Evolutionary conservation across 2,888 invertebrate species (phyloP).

Genomic region (Mythimna pallens): DNA sequence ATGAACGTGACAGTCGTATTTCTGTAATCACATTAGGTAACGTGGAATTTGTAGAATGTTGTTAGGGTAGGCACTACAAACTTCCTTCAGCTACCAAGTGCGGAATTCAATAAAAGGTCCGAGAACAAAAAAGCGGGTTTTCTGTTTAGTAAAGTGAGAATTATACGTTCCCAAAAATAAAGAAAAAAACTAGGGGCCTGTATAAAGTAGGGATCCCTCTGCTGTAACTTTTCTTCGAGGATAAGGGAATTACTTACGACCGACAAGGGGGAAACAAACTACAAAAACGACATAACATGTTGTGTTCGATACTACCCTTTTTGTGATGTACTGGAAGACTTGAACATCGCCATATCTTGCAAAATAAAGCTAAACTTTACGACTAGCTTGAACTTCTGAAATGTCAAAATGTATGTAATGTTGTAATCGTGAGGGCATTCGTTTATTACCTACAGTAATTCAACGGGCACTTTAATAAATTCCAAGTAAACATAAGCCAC

Average conservation of each 20-base stretch:
- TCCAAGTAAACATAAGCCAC: constrained; percentile 19
- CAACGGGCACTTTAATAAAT: constrained; percentile 37
- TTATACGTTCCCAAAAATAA: constrained; percentile 83
- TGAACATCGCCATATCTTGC: constrained; percentile 41
- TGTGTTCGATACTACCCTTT: constrained; percentile 76
- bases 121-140: constrained; percentile 77
- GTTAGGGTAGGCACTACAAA: constrained; percentile 79
- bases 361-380: constrained; percentile 40
- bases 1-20: constrained; percentile 68
- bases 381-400: constrained; percentile 32
- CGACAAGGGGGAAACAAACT: constrained; percentile 84
- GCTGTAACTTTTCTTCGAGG: constrained; percentile 82
- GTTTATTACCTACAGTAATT: constrained; percentile 25
- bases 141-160: constrained; percentile 84
- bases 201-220: constrained; percentile 80
- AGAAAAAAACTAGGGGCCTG: constrained; percentile 77
- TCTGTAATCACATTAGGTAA: constrained; percentile 77
- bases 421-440: constrained; percentile 11
- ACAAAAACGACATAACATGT: constrained; percentile 82
- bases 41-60: constrained; percentile 79
- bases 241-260: constrained; percentile 85
- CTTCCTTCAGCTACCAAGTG: constrained; percentile 78
- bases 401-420: constrained; percentile 30
- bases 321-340: constrained; percentile 55
- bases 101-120: constrained; percentile 87